A percentile compares a stretch with the other conserved stretches of the same genome.
phyloP scores from a whole-genome alignment of 2,113 vertebrate species.

The Verasper variegatus region DNA sequence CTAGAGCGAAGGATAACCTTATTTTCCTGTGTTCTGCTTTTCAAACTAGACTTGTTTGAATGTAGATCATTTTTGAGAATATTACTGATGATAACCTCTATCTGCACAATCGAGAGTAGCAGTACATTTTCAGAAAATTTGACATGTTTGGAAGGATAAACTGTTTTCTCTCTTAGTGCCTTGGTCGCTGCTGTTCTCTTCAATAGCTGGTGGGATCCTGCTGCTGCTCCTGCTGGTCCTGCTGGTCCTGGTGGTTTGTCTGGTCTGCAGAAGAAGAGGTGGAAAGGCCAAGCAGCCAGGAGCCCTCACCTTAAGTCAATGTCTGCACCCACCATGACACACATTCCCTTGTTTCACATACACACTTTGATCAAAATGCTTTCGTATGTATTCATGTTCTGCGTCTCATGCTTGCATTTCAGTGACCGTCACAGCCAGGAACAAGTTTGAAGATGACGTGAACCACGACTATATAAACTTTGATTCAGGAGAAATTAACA shows the following conservation, averaged over 20 bases:
- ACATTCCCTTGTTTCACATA: neutral
- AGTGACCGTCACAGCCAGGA: neutral
- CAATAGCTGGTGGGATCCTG: neutral
- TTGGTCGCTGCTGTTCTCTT: slow-evolving; percentile 8
- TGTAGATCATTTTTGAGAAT: too few relatives aligned
- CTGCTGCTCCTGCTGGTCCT: slow-evolving; percentile 48
- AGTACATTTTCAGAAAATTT: too few relatives aligned
- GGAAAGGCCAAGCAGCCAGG: neutral
- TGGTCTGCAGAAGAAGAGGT: slow-evolving; percentile 1
- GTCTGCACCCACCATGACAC: slow-evolving; percentile 19
- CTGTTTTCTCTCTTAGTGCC: slow-evolving; percentile 13
- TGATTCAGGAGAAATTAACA: neutral
- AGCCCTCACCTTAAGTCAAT: slow-evolving; percentile 7
- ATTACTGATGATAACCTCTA: too few relatives aligned
- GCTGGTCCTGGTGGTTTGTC: slow-evolving; percentile 12
- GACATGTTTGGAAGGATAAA: neutral
- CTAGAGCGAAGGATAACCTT: too few relatives aligned
- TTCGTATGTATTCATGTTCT: neutral
- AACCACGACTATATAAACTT: slow-evolving; percentile 18
- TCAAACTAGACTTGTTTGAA: too few relatives aligned
- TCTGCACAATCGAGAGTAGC: too few relatives aligned
- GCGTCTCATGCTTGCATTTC: neutral
- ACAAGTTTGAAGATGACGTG: neutral
- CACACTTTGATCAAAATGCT: neutral
- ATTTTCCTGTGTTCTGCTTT: too few relatives aligned